A percentile compares a stretch with the other conserved stretches of the same genome.
phyloP scores from a whole-genome alignment of 2,888 invertebrate species.

The Epinotia ramella region DNA sequence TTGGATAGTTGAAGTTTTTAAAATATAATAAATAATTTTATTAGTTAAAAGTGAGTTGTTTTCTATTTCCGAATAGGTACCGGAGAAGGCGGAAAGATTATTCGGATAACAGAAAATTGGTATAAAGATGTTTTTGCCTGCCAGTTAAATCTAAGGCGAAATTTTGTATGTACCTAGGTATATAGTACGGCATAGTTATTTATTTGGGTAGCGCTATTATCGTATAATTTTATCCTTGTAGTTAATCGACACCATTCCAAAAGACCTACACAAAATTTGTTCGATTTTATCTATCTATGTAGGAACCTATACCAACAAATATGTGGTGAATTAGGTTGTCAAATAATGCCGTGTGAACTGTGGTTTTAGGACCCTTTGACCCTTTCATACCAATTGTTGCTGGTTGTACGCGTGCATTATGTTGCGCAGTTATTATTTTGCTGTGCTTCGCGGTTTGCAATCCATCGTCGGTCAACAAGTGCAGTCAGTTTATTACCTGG shows the following conservation, averaged over 20 bases:
- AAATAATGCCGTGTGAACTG: slow-evolving; percentile 34
- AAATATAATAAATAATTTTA: too few relatives aligned
- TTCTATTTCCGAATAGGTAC: too few relatives aligned
- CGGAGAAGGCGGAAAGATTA: too few relatives aligned
- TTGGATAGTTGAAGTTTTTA: too few relatives aligned
- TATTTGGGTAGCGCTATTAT: background rate
- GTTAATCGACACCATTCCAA: background rate
- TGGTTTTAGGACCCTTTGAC: slow-evolving; percentile 12
- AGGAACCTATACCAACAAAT: too few relatives aligned
- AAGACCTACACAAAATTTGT: background rate
- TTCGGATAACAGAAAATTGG: too few relatives aligned
- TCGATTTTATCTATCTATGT: too few relatives aligned
- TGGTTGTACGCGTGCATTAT: background rate
- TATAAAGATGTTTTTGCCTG: slow-evolving; percentile 10
- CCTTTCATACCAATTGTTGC: slow-evolving; percentile 9
- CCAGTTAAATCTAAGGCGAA: too few relatives aligned
- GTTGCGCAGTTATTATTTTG: slow-evolving; percentile 4
- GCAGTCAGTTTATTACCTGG: too few relatives aligned
- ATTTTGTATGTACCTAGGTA: background rate
- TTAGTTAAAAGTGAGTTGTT: too few relatives aligned
- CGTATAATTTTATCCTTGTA: background rate
- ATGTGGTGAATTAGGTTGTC: slow-evolving; percentile 1
- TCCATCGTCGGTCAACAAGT: background rate
- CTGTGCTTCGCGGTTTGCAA: slow-evolving; percentile 10
- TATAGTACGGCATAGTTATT: background rate